Percentiles rank a stretch among this genome's conserved stretches.
Conservation (phyloP, 2,797 vertebrate species). For the Poecilia velifera region DNA sequence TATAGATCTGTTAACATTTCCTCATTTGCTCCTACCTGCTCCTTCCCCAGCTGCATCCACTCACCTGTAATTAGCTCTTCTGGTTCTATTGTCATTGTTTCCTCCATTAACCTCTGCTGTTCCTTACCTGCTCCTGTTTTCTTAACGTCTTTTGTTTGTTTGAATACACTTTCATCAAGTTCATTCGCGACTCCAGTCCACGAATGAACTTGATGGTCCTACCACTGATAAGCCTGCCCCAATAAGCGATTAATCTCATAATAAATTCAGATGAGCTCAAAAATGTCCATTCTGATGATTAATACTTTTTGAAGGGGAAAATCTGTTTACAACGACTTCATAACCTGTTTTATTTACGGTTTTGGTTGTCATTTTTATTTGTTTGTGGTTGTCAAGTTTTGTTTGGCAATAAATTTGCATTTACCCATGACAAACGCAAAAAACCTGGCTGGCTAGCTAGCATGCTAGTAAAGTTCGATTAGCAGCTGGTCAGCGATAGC, state of each 20-base stretch:
- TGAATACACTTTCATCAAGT: background rate
- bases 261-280: no score
- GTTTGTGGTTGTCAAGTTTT: background rate
- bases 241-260: no score
- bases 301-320: no score
- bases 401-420: background rate
- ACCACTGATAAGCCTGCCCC: background rate
- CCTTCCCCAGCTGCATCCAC: background rate
- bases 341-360: no score
- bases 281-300: no score
- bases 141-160: no score
- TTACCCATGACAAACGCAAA: background rate
- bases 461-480: background rate
- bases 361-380: no score
- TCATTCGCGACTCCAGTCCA: background rate
- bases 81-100: no score
- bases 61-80: background rate
- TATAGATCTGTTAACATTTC: background rate
- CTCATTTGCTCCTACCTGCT: background rate
- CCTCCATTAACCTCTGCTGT: no score
- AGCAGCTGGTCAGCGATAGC: background rate
- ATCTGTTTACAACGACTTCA: no score
- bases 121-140: no score
- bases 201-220: background rate
- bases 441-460: background rate